Conservation (phyloP, 2,113 vertebrate genomes). For the Grus americana region DNA sequence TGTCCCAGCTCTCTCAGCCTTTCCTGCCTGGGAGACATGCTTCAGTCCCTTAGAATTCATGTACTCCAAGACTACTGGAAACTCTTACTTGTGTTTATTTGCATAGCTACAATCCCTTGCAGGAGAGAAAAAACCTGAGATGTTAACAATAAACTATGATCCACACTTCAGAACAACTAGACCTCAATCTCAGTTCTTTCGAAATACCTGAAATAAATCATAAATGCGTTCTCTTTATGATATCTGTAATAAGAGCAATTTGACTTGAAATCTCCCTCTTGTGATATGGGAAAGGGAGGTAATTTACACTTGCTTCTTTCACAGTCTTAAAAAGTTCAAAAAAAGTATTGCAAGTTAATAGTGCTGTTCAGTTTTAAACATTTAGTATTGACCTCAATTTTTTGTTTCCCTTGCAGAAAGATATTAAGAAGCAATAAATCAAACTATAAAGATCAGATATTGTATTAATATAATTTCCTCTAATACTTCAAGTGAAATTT, state of each 20-base stretch:
- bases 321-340: not conserved
- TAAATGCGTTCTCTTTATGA: not conserved
- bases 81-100: not conserved
- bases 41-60: not conserved
- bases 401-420: not conserved
- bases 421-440: not conserved
- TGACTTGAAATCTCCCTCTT: not conserved
- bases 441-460: not conserved
- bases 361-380: not conserved
- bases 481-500: constrained; percentile 40
- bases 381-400: not conserved
- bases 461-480: not conserved
- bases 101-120: not conserved
- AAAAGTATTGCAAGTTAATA: not conserved
- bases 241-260: not conserved
- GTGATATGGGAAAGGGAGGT: not conserved
- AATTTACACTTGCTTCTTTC: not conserved
- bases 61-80: not conserved
- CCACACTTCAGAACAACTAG: not conserved
- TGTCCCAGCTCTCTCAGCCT: not conserved
- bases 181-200: not conserved
- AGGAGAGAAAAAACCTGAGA: not conserved
- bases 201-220: not conserved
- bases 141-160: not conserved
- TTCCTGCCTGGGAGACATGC: not conserved